A percentile compares a stretch with the other conserved stretches of the same genome.
Conservation (phyloP, 2,888 invertebrate species). For the Dendrolimus houi region DNA sequence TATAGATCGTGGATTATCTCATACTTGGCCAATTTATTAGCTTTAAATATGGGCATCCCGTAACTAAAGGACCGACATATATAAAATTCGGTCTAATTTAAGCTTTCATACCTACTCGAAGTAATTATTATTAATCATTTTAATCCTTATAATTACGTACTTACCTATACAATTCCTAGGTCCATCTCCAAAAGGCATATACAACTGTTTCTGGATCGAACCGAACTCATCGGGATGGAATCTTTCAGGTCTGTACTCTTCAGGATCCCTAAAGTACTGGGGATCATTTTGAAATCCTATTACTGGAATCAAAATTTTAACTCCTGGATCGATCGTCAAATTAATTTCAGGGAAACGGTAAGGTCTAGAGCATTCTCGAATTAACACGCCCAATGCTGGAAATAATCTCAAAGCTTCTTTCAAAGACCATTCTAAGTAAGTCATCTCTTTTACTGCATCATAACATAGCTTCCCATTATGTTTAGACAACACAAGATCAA, state of each 20-base stretch:
- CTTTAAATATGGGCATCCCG: too few relatives aligned
- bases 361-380: slow-evolving; percentile 19
- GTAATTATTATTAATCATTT: too few relatives aligned
- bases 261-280: slow-evolving; percentile 20
- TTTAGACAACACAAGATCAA: slow-evolving; percentile 27
- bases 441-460: slow-evolving; percentile 32
- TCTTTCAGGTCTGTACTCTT: slow-evolving; percentile 20
- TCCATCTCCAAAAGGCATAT: too few relatives aligned
- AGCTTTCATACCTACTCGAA: too few relatives aligned
- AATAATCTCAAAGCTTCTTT: slow-evolving; percentile 29
- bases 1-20: too few relatives aligned
- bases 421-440: slow-evolving; percentile 24
- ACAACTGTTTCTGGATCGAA: not conserved
- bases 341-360: slow-evolving; percentile 9
- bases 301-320: not conserved
- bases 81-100: too few relatives aligned
- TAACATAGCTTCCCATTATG: slow-evolving; percentile 27
- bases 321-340: too few relatives aligned
- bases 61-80: too few relatives aligned
- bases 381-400: slow-evolving; percentile 24
- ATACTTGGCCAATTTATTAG: too few relatives aligned
- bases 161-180: too few relatives aligned
- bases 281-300: too few relatives aligned
- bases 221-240: not conserved
- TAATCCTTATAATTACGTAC: too few relatives aligned